Evolutionary conservation across 1,140 invertebrate genomes (phyloP).

Genomic region (Drosophila pectinifera): DNA sequence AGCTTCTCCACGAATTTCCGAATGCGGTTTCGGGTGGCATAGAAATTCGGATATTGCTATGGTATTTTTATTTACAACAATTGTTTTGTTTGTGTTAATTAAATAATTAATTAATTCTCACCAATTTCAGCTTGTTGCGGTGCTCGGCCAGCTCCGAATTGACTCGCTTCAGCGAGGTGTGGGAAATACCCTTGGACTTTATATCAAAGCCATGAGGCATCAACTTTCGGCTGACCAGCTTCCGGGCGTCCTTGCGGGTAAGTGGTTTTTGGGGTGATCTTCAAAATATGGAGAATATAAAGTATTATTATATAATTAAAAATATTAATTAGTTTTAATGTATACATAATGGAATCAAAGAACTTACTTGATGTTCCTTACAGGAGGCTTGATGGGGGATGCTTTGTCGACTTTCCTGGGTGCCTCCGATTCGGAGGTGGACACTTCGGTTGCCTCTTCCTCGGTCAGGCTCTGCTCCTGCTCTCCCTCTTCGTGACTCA

Average conservation of each 20-base stretch:
- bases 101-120: constrained; percentile 6
- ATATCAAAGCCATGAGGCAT: constrained; percentile 49
- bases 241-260: constrained; percentile 64
- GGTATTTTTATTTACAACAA: background rate
- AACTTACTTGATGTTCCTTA: constrained; percentile 38
- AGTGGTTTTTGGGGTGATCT: constrained; percentile 38
- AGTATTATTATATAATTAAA: background rate
- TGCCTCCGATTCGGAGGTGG: constrained; percentile 48
- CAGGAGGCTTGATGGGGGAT: constrained; percentile 8
- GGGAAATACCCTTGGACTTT: constrained; percentile 59
- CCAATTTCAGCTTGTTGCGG: constrained; percentile 68
- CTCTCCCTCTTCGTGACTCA: constrained; percentile 52
- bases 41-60: constrained; percentile 71
- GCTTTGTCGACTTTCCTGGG: constrained; percentile 17
- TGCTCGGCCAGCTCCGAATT: constrained; percentile 56
- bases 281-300: background rate
- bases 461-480: constrained; percentile 33
- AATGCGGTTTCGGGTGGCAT: constrained; percentile 77
- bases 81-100: too few species aligned
- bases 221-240: constrained; percentile 56
- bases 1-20: constrained; percentile 80
- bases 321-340: background rate
- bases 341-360: background rate
- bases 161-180: constrained; percentile 44
- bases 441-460: constrained; percentile 35